A percentile compares a stretch with the other conserved stretches of the same genome.
Evolutionary conservation across 2,797 vertebrate species (phyloP).

Genomic region (Crax fasciolata): DNA sequence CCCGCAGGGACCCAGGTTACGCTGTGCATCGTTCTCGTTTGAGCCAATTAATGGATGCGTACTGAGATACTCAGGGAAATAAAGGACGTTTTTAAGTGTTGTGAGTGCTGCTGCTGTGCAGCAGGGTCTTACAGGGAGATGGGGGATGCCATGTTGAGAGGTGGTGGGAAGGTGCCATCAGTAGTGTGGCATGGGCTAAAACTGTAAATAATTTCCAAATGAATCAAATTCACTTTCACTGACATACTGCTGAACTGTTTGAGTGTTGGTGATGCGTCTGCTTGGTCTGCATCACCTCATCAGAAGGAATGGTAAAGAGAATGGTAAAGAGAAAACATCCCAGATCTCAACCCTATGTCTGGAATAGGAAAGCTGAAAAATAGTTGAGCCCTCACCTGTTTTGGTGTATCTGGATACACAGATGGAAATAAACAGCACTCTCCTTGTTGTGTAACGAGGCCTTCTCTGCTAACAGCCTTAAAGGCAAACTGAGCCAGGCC

Average conservation of each 20-base stretch:
- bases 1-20: fast-evolving
- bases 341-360: neutral
- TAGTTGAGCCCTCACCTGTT: neutral
- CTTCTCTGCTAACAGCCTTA: neutral
- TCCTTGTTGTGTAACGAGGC: neutral
- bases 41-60: fast-evolving
- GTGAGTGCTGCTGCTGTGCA: neutral
- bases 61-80: neutral
- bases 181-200: neutral
- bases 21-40: fast-evolving
- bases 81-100: fast-evolving
- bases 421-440: neutral
- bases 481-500: neutral
- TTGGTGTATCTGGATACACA: neutral
- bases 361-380: neutral
- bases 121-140: neutral
- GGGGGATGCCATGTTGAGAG: neutral
- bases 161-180: neutral
- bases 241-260: neutral
- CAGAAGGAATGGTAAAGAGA: neutral
- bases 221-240: neutral
- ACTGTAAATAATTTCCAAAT: neutral
- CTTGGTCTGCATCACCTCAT: neutral
- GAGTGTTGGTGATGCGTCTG: neutral
- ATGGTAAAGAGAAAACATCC: neutral